phyloP scores from a whole-genome alignment of 2,797 vertebrate genomes.

The Gambelia wislizenii region DNA sequence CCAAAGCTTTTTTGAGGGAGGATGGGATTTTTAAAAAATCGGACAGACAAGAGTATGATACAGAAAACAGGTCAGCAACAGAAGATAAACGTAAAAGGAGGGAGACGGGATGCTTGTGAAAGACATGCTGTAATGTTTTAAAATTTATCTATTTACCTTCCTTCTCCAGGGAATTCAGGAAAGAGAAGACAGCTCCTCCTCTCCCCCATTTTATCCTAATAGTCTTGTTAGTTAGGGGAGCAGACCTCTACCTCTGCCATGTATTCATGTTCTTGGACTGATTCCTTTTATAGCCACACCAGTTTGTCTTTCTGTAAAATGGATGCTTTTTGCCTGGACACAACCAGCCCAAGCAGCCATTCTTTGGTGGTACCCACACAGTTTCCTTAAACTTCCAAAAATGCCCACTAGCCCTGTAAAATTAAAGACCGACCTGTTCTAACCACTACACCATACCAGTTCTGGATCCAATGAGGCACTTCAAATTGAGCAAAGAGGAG shows the following conservation, averaged over 20 bases:
- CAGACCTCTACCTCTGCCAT: not conserved
- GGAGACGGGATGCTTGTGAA: not conserved
- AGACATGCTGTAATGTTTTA: no score
- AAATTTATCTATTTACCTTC: not conserved
- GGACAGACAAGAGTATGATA: no score
- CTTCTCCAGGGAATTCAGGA: not conserved
- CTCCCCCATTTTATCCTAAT: not conserved
- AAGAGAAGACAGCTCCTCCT: not conserved
- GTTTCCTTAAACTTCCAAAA: no score
- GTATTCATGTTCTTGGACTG: not conserved
- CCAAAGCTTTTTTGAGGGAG: not conserved
- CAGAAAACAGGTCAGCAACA: not conserved
- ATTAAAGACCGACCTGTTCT: not conserved
- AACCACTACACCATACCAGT: not conserved
- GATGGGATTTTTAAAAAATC: not conserved
- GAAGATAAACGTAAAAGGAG: not conserved
- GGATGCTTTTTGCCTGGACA: no score
- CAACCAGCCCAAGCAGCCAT: no score
- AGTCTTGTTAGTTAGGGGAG: not conserved
- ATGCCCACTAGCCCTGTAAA: no score
- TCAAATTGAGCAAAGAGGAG: not conserved
- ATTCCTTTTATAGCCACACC: no score
- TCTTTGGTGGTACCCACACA: no score
- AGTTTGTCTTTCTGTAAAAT: no score
- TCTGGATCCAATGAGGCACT: not conserved